phyloP scores from a whole-genome alignment of 2,888 invertebrate genomes.

The Ochropleura leucogaster region DNA sequence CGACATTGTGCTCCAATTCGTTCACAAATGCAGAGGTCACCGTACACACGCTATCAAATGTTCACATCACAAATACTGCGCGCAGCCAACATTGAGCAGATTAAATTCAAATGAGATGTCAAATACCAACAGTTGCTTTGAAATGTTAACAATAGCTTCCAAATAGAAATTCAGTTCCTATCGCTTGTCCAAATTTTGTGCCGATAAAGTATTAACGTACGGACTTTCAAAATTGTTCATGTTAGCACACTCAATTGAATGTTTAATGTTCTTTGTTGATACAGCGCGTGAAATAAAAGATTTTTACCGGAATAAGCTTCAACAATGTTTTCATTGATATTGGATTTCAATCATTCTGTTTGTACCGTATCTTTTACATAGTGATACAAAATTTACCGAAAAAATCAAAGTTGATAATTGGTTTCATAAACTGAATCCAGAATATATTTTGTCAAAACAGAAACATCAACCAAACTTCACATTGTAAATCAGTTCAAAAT shows the following conservation, averaged over 20 bases:
- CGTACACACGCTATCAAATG: constrained; percentile 55
- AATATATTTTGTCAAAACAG: not conserved
- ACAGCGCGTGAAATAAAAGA: not conserved
- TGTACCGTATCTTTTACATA: not conserved
- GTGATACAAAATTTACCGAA: not conserved
- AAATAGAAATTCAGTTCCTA: constrained; percentile 60
- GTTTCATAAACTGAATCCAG: not conserved
- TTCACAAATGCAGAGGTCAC: constrained; percentile 37
- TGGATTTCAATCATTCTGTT: not conserved
- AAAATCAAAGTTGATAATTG: not conserved
- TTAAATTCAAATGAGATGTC: constrained; percentile 69
- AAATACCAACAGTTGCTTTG: constrained; percentile 65
- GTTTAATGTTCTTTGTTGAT: constrained; percentile 1
- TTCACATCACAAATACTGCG: constrained; percentile 58
- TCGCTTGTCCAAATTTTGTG: constrained; percentile 46
- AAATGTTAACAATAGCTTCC: constrained; percentile 59
- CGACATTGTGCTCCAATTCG: constrained; percentile 27
- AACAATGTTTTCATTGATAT: not conserved
- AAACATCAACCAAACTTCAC: not conserved
- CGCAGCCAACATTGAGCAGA: constrained; percentile 64
- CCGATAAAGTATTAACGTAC: constrained; percentile 40
- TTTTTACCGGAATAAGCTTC: not conserved
- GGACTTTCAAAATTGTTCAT: constrained; percentile 26
- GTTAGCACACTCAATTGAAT: constrained; percentile 1
- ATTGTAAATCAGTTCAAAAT: not conserved